Evolutionary conservation across 2,113 vertebrate species (phyloP), one percentile per base, ranked within the genome.

Genomic region (Dolichallabes microphthalmus): DNA sequence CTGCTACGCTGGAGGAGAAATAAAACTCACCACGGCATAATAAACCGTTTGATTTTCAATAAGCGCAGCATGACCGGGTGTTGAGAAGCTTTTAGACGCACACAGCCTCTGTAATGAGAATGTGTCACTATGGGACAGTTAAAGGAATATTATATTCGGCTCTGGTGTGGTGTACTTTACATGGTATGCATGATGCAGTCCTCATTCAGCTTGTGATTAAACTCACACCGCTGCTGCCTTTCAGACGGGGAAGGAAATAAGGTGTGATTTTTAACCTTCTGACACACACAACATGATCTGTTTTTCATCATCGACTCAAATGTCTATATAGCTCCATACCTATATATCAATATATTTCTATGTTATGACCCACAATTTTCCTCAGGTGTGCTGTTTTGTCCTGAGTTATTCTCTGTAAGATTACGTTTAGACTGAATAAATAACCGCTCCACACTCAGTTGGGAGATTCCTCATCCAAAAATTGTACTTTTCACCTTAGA

Each of bases 41-140:
- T 92, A 91, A 89, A 92, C 85, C 90, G 87, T 91, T 89, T 64
- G 85, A 91, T 89, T 90, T 91, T 91, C 91, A 92, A 92, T 92
- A 92, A 91, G 88, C 89, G 73, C 90, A 90, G 90, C 90, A 89
- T 90, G 90, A 86, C 73, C 66, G 74, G 71, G 68, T 74, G 75
- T 85, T 55, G 35, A 74, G 80, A 79, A 85, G 83, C 82, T 88
- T 85, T 88, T 86, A 88, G 84, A 88, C 80, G 75, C 76, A 80
- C 84, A 86, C 79, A 32, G 76, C 55, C 82, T 76, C 68, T 52
- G 88, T 91, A 87, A 91, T 89, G 88, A 88, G 86, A 90, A 80
- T 86, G 85, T 84, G 85, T 85, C 87, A 89, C 86, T 84, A 76
- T 30, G 87, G 90, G 87, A 88, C 83, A 80, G 87, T 88, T 90